A percentile compares a stretch with the other conserved stretches of the same genome.
These are phyloP conservation scores for Andrena marginata DNA, from an alignment of 2,888 invertebrate species.

Conservation along the genomic window DNA sequence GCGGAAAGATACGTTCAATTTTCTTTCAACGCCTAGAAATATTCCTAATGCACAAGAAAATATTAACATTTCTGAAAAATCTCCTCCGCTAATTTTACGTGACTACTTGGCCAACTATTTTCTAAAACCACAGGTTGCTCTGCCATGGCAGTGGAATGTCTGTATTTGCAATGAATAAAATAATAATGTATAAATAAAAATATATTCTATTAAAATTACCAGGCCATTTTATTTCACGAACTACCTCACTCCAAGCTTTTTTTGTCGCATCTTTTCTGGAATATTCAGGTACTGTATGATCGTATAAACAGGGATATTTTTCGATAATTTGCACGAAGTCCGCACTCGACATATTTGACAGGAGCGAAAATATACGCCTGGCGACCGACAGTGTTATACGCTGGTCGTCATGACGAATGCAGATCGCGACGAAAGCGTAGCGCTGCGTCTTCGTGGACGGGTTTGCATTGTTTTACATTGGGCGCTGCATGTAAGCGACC, in stretches of 20 bases:
- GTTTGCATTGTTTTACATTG: too few relatives aligned
- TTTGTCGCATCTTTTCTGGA: background rate
- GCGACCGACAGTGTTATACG: background rate
- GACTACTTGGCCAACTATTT: background rate
- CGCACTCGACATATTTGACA: background rate
- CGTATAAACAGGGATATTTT: background rate
- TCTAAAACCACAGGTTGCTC: background rate
- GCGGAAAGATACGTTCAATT: too few relatives aligned
- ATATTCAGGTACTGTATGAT: background rate
- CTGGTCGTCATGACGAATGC: background rate
- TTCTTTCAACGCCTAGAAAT: constrained; percentile 1
- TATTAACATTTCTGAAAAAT: background rate
- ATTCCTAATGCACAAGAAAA: background rate
- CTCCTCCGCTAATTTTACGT: background rate
- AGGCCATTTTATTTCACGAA: background rate
- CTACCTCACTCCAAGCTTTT: background rate
- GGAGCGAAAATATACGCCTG: background rate
- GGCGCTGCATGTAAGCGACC: too few relatives aligned
- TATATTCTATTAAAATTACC: background rate
- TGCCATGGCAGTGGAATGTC: background rate
- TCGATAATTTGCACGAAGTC: background rate
- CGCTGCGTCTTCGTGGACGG: too few relatives aligned
- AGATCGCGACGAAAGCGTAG: too few relatives aligned
- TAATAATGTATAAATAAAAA: background rate
- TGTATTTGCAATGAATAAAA: background rate